Evolutionary conservation across 2,797 vertebrate species (phyloP).

Genomic region (Hephaestus fuliginosus): DNA sequence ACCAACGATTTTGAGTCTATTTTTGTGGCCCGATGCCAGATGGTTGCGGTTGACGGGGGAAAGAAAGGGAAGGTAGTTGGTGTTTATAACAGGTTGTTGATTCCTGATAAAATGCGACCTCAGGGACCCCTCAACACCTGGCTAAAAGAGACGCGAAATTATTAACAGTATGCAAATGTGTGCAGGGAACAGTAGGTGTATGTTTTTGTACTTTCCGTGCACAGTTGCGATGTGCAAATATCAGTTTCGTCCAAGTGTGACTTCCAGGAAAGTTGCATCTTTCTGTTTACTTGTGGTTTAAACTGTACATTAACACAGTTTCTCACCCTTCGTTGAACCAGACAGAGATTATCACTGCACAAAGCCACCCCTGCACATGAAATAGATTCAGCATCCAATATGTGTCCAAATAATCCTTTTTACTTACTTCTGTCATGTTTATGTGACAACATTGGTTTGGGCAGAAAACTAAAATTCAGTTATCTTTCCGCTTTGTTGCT

Average conservation of each 20-base stretch:
- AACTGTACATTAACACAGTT: neutral
- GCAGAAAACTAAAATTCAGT: neutral
- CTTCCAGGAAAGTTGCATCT: constrained; percentile 56
- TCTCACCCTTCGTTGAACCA: too few relatives aligned
- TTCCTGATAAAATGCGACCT: constrained; percentile 76
- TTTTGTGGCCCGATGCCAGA: constrained; percentile 88
- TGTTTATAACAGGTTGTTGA: constrained; percentile 80
- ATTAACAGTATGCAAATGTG: constrained; percentile 64
- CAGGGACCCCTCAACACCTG: constrained; percentile 77
- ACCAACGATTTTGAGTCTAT: constrained; percentile 86
- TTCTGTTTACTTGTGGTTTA: constrained; percentile 20
- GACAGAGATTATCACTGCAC: neutral
- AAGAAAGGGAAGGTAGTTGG: constrained; percentile 66
- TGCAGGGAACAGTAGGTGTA: constrained; percentile 47
- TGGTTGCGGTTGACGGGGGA: constrained; percentile 86
- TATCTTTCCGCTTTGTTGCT: neutral
- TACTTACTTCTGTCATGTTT: neutral
- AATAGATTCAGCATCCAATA: neutral
- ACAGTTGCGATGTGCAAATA: constrained; percentile 59
- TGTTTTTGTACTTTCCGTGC: constrained; percentile 50
- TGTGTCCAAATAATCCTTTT: neutral
- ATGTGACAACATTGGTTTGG: neutral
- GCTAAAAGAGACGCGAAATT: constrained; percentile 64
- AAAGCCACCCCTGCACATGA: neutral
- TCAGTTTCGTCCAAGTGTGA: constrained; percentile 58